Percentiles rank a stretch among this genome's conserved stretches.
Conservation (phyloP, 2,888 invertebrate genomes). For the Sycophila texana region DNA sequence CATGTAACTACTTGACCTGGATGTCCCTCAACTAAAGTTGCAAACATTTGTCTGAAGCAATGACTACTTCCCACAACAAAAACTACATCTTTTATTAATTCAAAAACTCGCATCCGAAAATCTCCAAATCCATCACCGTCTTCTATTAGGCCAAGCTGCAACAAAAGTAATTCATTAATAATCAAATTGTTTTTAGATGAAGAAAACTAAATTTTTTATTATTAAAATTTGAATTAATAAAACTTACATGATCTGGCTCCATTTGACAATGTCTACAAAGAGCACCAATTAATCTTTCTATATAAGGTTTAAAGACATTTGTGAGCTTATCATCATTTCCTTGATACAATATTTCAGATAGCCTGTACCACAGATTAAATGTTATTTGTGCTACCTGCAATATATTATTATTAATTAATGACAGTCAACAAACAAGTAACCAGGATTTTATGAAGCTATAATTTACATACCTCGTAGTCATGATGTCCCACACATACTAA, state of each 20-base stretch:
- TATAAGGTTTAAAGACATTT: slow-evolving; percentile 90
- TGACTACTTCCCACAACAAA: slow-evolving; percentile 96
- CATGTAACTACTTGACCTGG: slow-evolving; percentile 82
- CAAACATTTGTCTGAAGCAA: slow-evolving; percentile 94
- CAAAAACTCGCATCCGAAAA: slow-evolving; percentile 91
- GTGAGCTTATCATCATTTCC: slow-evolving; percentile 89
- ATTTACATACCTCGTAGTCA: slow-evolving; percentile 91
- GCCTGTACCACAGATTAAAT: slow-evolving; percentile 96
- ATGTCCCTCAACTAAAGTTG: slow-evolving; percentile 78
- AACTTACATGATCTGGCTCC: slow-evolving; percentile 91
- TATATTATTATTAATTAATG: slow-evolving; percentile 16
- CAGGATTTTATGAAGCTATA: neutral
- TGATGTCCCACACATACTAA: slow-evolving; percentile 96
- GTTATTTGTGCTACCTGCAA: slow-evolving; percentile 87
- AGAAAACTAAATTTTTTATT: slow-evolving; percentile 1
- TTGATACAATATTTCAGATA: slow-evolving; percentile 96
- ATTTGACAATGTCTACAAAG: slow-evolving; percentile 96
- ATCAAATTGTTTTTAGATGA: slow-evolving; percentile 3
- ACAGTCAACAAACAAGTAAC: slow-evolving; percentile 37
- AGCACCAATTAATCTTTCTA: slow-evolving; percentile 92
- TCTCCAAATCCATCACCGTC: slow-evolving; percentile 82
- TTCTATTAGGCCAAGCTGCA: slow-evolving; percentile 71
- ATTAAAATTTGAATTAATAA: slow-evolving; percentile 8
- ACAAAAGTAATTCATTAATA: neutral
- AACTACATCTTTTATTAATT: slow-evolving; percentile 96